Evolutionary conservation across 2,797 vertebrate genomes (phyloP).

Genomic region (Anguilla pacifica): DNA sequence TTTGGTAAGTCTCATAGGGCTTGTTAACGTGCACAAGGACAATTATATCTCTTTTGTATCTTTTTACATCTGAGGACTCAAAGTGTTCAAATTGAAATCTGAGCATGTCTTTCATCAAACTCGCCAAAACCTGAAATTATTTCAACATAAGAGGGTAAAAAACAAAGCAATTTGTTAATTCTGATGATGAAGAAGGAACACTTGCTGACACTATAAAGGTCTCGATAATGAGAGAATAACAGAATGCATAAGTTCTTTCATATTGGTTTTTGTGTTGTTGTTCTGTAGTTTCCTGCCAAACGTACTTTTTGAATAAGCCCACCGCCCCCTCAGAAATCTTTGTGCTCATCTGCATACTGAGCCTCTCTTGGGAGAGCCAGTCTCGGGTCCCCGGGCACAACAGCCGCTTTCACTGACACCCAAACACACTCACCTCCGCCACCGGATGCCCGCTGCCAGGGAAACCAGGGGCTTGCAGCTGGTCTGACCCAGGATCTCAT

Average conservation of each 20-base stretch:
- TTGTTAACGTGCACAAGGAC: neutral
- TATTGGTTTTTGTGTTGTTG: neutral
- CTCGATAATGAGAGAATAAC: neutral
- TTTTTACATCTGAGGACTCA: neutral
- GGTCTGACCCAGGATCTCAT: constrained; percentile 53
- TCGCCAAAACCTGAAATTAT: neutral
- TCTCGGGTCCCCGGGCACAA: constrained; percentile 78
- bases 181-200: neutral
- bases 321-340: constrained; percentile 71
- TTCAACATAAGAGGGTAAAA: neutral
- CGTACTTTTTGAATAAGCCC: constrained; percentile 11
- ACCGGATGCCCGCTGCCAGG: constrained; percentile 59
- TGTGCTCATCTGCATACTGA: constrained; percentile 60
- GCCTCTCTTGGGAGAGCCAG: constrained; percentile 71
- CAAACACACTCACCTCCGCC: constrained; percentile 71
- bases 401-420: constrained; percentile 77
- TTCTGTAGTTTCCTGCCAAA: neutral
- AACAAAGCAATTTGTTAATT: neutral
- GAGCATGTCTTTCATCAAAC: neutral
- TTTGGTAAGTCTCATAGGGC: neutral
- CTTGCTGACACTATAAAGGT: neutral
- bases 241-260: neutral
- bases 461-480: constrained; percentile 62
- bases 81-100: neutral
- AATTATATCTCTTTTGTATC: neutral